Base-by-base conservation (phyloP, 2,888 invertebrate genomes). In the Dendrolimus pini region DNA sequence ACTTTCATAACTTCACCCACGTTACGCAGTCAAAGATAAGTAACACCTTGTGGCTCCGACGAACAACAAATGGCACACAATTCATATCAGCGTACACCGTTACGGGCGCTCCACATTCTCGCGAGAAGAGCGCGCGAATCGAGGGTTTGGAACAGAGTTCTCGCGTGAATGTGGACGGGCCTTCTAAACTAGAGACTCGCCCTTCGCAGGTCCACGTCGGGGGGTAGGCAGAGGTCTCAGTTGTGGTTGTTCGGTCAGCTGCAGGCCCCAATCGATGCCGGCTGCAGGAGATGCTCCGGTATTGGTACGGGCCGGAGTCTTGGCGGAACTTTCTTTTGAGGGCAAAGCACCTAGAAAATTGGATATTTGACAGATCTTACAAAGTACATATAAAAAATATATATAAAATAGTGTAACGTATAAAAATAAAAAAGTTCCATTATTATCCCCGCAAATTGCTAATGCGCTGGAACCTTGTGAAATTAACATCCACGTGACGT, bases 281-380 rank as follows among this genome's bases (percentile, higher is more conserved):
- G 62, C 61, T 53, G 59, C 57, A 52, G 61, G 63, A 96, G 91
- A 87, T 95, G 94, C 74, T 95, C 95, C 68, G 95, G 94, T 67
- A 96, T 93, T 58, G 96, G 94, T 70, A 96, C 93, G 57, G 96
- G 94, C 68, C 94, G 93, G 61, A 95, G 93, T 62, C 96, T 92
- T 9, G 95, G 93, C 58, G 95, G 94, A 71, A 95, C 93, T 77
- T 96, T 96, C 91, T 96, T 96, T 93, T 95, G 91, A 0, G 93
- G 93, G 66, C 83, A 85, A 61, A 81, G 72, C 58, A 79, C 71
- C 85, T 85, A 77, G 1, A 30, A 7, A 30, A 30, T 30, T 6
- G 30, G 30, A 6, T 30, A 30, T 6, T 30, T 30, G 30, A 30
- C 30, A 30, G 30, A 30, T 30, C 6, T 30, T 30, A 30, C 30